These are phyloP conservation scores for Calypte anna DNA, from an alignment of 2,113 vertebrate species.

Conservation along the genomic window DNA sequence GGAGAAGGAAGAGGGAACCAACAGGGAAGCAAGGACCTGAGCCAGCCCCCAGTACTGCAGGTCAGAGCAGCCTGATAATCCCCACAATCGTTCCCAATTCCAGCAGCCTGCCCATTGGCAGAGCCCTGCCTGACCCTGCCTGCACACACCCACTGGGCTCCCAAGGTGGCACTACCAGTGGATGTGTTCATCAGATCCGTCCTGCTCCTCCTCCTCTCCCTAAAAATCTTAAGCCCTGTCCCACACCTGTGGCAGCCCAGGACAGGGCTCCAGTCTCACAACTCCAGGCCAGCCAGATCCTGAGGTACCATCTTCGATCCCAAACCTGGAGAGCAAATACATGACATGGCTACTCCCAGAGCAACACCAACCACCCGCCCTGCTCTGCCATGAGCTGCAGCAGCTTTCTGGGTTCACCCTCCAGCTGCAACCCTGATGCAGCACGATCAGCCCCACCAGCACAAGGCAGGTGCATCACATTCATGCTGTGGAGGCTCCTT, in stretches of 20 bases:
- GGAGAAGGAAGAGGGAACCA: background rate
- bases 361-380: background rate
- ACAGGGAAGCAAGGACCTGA: background rate
- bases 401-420: background rate
- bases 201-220: background rate
- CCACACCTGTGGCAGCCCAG: background rate
- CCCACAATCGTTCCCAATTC: background rate
- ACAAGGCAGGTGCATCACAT: fast-evolving
- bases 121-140: background rate
- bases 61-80: background rate
- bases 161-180: background rate
- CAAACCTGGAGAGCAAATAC: background rate
- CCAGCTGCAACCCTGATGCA: background rate
- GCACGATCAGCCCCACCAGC: fast-evolving
- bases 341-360: fast-evolving
- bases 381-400: background rate
- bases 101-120: background rate
- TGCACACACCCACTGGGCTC: background rate
- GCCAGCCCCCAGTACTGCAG: too few relatives aligned
- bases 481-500: background rate
- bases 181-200: background rate
- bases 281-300: background rate
- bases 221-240: background rate
- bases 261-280: background rate
- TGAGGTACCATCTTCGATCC: background rate